phyloP scores from a whole-genome alignment of 2,797 vertebrate species.

The Oreortyx pictus region DNA sequence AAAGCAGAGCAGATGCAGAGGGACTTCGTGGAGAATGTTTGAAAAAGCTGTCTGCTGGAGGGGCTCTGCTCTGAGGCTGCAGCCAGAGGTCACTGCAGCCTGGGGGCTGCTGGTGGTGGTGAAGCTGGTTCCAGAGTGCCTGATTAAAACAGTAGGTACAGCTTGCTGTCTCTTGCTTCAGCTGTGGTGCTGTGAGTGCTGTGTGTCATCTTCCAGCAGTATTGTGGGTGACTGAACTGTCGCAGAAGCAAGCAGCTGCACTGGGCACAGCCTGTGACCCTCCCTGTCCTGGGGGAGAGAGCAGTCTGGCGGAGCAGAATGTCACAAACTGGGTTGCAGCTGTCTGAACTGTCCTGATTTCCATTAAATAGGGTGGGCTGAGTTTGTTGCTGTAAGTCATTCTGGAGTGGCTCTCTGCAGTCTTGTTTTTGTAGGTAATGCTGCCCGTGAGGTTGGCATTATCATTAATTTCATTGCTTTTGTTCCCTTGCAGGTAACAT shows the following conservation, averaged over 20 bases:
- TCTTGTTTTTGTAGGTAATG: neutral
- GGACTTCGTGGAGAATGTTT: neutral
- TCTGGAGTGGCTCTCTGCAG: neutral
- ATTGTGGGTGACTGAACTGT: neutral
- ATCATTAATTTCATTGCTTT: neutral
- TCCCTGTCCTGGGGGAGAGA: too few relatives aligned
- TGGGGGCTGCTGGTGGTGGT: neutral
- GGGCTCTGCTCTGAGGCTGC: neutral
- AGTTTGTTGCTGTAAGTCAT: neutral
- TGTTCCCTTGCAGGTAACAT: constrained; percentile 88
- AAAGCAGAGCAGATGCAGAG: neutral
- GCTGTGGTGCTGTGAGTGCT: neutral
- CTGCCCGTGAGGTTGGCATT: neutral
- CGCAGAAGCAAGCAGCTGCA: accelerated
- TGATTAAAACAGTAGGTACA: neutral
- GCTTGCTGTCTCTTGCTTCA: neutral
- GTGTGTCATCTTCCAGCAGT: neutral
- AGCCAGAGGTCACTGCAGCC: neutral
- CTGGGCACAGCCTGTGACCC: neutral
- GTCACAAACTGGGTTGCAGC: accelerated
- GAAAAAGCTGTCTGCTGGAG: neutral
- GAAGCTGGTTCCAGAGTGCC: neutral
- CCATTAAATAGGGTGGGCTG: neutral
- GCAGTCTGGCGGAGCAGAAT: neutral
- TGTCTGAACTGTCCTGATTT: neutral